Conservation (phyloP, 2,888 invertebrate genomes). For the Heliconius sara region DNA sequence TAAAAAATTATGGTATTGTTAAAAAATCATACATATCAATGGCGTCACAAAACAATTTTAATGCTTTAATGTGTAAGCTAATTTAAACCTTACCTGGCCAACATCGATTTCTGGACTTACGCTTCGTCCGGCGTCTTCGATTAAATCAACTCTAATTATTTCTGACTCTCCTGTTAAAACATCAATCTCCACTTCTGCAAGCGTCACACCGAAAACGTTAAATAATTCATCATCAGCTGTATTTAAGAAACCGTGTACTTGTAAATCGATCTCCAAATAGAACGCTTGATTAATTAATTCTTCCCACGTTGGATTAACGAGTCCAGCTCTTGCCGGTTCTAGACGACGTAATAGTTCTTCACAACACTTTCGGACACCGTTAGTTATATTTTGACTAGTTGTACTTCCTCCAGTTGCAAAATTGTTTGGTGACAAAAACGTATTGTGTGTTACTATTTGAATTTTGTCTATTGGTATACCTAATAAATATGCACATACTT, state of each 20-base stretch:
- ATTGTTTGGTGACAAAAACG: conserved; percentile 85
- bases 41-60: too few species aligned
- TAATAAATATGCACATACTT: conserved; percentile 86
- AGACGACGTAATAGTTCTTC: conserved; percentile 57
- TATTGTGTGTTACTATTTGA: conserved; percentile 86
- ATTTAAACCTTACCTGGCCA: conserved; percentile 81
- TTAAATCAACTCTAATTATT: conserved; percentile 85
- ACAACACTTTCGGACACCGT: conserved; percentile 58
- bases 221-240: conserved; percentile 74
- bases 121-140: conserved; percentile 88
- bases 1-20: too few species aligned
- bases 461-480: conserved; percentile 87
- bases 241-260: conserved; percentile 78
- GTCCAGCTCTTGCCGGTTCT: conserved; percentile 72
- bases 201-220: conserved; percentile 82
- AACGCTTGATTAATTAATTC: conserved; percentile 81
- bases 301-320: conserved; percentile 81
- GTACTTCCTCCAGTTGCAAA: conserved; percentile 86
- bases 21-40: too few species aligned
- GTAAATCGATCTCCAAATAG: conserved; percentile 78
- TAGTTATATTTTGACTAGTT: conserved; percentile 60
- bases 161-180: conserved; percentile 89
- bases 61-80: too few species aligned
- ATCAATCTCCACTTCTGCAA: conserved; percentile 89
- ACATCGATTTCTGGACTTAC: conserved; percentile 88